A percentile compares a stretch with the other conserved stretches of the same genome.
These are phyloP conservation scores for Lithodes maja DNA, from an alignment of 2,888 invertebrate species.

Conservation along the genomic window DNA sequence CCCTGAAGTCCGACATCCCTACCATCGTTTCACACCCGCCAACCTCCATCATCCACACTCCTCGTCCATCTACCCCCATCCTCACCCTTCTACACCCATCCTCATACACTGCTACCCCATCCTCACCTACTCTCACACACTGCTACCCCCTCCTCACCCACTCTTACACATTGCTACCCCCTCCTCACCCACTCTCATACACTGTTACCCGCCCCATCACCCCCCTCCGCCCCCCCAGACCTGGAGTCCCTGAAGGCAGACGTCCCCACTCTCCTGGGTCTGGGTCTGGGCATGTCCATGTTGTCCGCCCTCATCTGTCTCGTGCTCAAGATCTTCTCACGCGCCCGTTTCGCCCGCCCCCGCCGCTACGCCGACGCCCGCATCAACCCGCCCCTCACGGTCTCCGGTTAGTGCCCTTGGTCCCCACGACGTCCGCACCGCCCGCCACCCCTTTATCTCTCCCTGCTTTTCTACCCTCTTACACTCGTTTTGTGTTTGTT, in stretches of 20 bases:
- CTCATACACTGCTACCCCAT: not conserved
- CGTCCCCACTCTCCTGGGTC: slow-evolving; percentile 89
- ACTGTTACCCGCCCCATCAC: not conserved
- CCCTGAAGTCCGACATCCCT: not conserved
- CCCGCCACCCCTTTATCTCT: slow-evolving; percentile 2
- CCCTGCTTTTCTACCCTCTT: not conserved
- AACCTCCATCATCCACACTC: not conserved
- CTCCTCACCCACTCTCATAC: not conserved
- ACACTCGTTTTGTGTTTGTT: not conserved
- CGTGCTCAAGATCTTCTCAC: slow-evolving; percentile 89
- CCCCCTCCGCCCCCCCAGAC: slow-evolving; percentile 32
- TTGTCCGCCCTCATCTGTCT: slow-evolving; percentile 91
- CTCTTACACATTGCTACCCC: not conserved
- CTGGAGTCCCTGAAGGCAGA: slow-evolving; percentile 75
- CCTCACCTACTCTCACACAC: too few species aligned
- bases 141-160: not conserved
- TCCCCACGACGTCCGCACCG: not conserved
- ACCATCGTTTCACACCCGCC: not conserved
- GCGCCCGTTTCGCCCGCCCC: slow-evolving; percentile 79
- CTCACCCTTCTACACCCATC: not conserved
- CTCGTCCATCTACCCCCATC: not conserved
- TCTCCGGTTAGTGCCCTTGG: slow-evolving; percentile 82
- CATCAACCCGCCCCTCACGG: slow-evolving; percentile 88
- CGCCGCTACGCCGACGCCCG: slow-evolving; percentile 88
- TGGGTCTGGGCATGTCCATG: slow-evolving; percentile 89